Base-by-base conservation (phyloP, 2,888 invertebrate species). In the Theretra japonica region DNA sequence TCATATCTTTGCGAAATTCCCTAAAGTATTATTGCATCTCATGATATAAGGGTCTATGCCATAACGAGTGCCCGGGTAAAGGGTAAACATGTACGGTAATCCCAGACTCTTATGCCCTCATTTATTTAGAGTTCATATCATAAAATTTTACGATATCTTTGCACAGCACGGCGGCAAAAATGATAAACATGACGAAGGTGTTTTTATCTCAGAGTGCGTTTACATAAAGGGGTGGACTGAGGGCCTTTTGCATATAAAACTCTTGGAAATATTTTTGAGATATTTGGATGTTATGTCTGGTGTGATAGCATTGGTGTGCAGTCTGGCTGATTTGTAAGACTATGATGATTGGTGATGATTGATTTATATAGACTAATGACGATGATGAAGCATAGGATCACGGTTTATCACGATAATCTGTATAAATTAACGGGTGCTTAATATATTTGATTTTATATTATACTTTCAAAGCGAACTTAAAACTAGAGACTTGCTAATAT, bases 101-200 rank as follows among this genome's bases (percentile, higher is more conserved):
- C 85, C 84, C 79, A 81, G 60, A 62, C 80, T 80, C 80, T 84
- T 86, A 88, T 84, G 83, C 77, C 73, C 84, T 85, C 88, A 87
- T 89, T 84, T 87, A 86, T 88, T 82, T 85, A 76, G 76, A 83
- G 84, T 83, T 88, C 65, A 88, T 88, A 85, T 83, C 84, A 80
- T 86, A 84, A 87, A 85, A 86, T 80, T 85, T 86, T 82, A 83
- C 81, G 79, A 82, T 72, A 76, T 80, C 77, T 81, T 79, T 77
- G 75, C 74, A 71, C 73, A 79, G 74, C 69, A 69, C 70, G 75
- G 78, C 71, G 75, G 72, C 76, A 68, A 75, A 75, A 75, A 62
- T 60, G 50, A 53, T 53, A 33, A 60, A 70, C 30, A 70, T 68
- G 33, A 57, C 53, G 53, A 68, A 58, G 48, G 48, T 48, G 70